A percentile compares a stretch with the other conserved stretches of the same genome.
These are phyloP conservation scores for Crambe crambe DNA, from an alignment of 37 sponge, comb jelly and placozoan species.

Conservation along the genomic window DNA sequence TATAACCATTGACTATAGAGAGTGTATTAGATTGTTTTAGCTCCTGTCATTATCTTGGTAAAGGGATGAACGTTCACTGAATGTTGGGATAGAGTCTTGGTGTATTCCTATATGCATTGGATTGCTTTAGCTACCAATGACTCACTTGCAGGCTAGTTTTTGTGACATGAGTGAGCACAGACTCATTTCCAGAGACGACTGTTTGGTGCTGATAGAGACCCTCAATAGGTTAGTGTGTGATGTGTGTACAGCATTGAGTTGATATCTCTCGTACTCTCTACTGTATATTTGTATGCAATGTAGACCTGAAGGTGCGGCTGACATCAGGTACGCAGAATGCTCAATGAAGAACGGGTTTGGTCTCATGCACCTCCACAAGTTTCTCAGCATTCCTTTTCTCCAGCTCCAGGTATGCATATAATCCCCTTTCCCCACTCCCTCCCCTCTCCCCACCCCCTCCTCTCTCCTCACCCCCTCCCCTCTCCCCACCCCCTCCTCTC, in stretches of 20 bases:
- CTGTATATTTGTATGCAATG: too few species aligned
- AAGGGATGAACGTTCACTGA: too few species aligned
- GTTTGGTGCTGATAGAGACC: constrained; percentile 40
- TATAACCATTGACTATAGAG: too few species aligned
- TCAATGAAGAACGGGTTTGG: constrained; percentile 96
- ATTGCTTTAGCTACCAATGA: too few species aligned
- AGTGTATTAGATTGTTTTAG: too few species aligned
- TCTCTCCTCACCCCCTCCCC: neutral
- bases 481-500: neutral
- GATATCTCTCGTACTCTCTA: neutral
- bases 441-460: neutral
- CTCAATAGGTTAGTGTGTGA: constrained; percentile 65
- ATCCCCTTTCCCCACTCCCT: neutral
- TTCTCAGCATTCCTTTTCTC: constrained; percentile 91
- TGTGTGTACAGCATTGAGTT: neutral
- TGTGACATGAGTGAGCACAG: constrained; percentile 85
- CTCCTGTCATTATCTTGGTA: too few species aligned
- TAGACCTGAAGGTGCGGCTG: constrained; percentile 78
- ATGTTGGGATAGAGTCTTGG: too few species aligned
- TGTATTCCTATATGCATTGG: too few species aligned
- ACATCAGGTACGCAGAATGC: constrained; percentile 81
- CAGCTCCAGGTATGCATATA: constrained; percentile 76
- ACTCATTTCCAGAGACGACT: constrained; percentile 58
- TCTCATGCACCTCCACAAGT: constrained; percentile 90
- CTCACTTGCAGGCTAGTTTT: constrained; percentile 80